Conservation (phyloP, 1,140 invertebrate genomes). For the Pygmarrhopalites habei region DNA sequence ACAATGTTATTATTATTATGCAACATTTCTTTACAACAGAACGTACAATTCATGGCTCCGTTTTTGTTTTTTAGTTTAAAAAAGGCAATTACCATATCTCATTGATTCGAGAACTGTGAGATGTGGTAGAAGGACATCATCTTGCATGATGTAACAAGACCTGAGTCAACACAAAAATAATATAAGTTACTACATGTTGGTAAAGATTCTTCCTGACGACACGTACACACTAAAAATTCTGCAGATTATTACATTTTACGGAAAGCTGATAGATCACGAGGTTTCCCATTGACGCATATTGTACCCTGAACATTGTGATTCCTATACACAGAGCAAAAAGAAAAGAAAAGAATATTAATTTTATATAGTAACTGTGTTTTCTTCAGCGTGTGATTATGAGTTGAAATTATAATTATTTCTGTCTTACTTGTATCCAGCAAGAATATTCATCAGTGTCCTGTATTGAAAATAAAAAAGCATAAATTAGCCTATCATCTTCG, state of each 20-base stretch:
- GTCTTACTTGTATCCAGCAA: constrained; percentile 77
- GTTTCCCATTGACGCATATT: constrained; percentile 54
- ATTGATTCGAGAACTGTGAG: constrained; percentile 82
- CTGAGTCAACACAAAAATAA: too few relatives aligned
- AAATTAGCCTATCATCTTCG: too few relatives aligned
- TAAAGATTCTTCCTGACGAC: too few relatives aligned
- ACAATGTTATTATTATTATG: too few relatives aligned
- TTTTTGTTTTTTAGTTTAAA: too few relatives aligned
- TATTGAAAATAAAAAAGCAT: too few relatives aligned
- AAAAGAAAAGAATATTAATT: constrained; percentile 52
- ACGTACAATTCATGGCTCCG: too few relatives aligned
- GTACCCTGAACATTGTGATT: constrained; percentile 34
- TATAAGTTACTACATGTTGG: too few relatives aligned
- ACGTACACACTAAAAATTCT: too few relatives aligned
- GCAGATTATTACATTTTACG: too few relatives aligned
- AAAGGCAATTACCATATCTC: too few relatives aligned
- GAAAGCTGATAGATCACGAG: constrained; percentile 74
- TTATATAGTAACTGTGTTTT: not conserved
- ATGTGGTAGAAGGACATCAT: constrained; percentile 80
- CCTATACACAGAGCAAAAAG: constrained; percentile 76
- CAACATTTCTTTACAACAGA: constrained; percentile 53
- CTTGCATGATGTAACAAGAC: constrained; percentile 96
- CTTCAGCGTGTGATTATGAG: not conserved
- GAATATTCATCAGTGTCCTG: constrained; percentile 74
- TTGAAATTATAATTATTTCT: constrained; percentile 31